Conservation (phyloP, 2,888 invertebrate species). For the Junonia oenone region DNA sequence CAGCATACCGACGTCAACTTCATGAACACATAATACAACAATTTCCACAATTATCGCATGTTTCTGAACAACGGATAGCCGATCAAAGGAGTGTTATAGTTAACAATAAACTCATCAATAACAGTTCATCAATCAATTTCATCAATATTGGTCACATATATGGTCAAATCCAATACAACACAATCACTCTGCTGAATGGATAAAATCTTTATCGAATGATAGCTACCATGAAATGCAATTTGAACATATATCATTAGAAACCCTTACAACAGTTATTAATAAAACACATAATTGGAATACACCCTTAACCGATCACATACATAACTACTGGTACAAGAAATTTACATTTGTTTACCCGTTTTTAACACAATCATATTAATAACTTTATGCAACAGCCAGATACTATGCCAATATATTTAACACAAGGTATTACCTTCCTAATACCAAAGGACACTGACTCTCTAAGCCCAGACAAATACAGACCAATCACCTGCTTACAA, state of each 20-base stretch:
- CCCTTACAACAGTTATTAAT: background rate
- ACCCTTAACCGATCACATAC: background rate
- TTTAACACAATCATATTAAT: background rate
- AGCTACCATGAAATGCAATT: background rate
- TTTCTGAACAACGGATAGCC: conserved; percentile 24
- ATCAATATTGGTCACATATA: background rate
- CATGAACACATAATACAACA: background rate
- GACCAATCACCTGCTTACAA: no score
- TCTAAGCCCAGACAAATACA: no score
- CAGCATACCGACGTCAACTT: background rate
- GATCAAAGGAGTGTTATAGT: conserved; percentile 24
- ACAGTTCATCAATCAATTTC: background rate
- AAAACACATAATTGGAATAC: background rate
- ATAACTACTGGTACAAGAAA: no score
- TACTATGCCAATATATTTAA: background rate
- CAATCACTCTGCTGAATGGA: background rate
- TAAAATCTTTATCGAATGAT: background rate
- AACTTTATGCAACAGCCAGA: background rate
- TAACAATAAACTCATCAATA: conserved; percentile 18
- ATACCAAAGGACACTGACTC: no score
- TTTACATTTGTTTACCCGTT: no score
- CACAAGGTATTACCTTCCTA: background rate
- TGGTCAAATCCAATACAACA: background rate
- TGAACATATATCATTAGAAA: background rate
- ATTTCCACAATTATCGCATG: conserved; percentile 20